Evolutionary conservation across 2,888 invertebrate genomes (phyloP), one percentile per base, ranked within the genome.

Genomic region (Anoplius nigerrimus): DNA sequence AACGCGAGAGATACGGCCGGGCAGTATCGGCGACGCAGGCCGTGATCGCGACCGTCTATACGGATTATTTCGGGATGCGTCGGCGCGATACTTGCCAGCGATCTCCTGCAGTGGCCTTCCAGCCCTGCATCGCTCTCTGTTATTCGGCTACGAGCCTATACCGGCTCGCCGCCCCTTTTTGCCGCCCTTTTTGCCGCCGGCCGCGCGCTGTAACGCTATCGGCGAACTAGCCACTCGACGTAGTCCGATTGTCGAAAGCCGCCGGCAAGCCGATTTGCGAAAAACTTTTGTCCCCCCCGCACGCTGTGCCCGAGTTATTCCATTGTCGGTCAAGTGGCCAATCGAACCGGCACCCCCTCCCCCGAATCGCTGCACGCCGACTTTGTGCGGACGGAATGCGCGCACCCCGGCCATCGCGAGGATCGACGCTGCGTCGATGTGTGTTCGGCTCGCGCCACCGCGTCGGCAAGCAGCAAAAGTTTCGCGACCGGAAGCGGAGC

Each of bases 301-400:
- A 3, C 66, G 60, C 43, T 18, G 22, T 59, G 56, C 24, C 46
- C 16, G 2, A 22, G 60, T 51, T 34, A 54, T 63, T 72, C 46
- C 46, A 43, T 72, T 69, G 21, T 53, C 62, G 62, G 60, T 60
- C 62, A 43, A 62, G 66, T 56, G 43, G 70, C 42, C 45, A 18
- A 43, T 43, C 22, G n/a, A 48, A 43, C 58, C 42, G 64, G 34
- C 51, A 21, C n/a, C 51, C 53, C n/a, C n/a, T n/a, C n/a, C n/a
- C 6, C 48, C 56, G 15, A 16, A 24, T n/a, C 6, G 51, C 22
- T 15, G 42, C 22, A 21, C 58, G 45, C 20, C 34, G 34, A 18
- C 48, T 34, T 34, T 58, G 16, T 46, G 43, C 45, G 42, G 57
- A n/a, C 45, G 8, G 57, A 4, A 21, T 42, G 24, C 20, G 46